A percentile compares a stretch with the other conserved stretches of the same genome.
These are phyloP conservation scores for Dendropsophus ebraccatus DNA, from an alignment of 2,113 vertebrate species.

Conservation along the genomic window DNA sequence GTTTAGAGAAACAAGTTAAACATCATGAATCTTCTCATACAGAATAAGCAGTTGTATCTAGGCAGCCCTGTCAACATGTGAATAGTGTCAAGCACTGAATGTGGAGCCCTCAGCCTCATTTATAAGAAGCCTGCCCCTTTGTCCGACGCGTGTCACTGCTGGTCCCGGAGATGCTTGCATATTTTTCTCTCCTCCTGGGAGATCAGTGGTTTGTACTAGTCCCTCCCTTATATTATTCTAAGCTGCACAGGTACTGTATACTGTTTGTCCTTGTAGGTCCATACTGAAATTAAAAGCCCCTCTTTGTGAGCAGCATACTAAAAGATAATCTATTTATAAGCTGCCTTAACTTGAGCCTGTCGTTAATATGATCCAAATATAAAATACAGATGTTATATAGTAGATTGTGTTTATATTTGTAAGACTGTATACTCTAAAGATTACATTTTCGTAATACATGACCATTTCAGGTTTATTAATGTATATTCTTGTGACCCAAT, in stretches of 20 bases:
- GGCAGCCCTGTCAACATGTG: conserved; percentile 40
- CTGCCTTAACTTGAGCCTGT: too few species aligned
- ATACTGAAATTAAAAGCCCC: not conserved
- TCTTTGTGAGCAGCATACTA: not conserved
- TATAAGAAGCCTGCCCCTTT: conserved; percentile 83
- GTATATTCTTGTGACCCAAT: not conserved
- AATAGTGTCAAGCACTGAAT: conserved; percentile 60
- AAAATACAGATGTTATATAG: not conserved
- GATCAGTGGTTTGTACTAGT: conserved; percentile 59
- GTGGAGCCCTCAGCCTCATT: conserved; percentile 69
- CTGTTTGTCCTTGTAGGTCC: not conserved
- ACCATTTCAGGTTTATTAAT: not conserved
- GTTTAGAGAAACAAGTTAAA: conserved; percentile 10
- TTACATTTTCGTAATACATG: not conserved
- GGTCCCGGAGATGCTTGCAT: conserved; percentile 66
- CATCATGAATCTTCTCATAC: conserved; percentile 36
- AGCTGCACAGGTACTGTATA: conserved; percentile 1
- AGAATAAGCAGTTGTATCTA: not conserved
- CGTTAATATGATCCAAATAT: not conserved
- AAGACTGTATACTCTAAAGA: not conserved
- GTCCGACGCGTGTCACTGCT: conserved; percentile 83
- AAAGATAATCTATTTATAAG: not conserved
- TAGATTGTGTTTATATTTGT: not conserved
- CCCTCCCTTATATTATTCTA: conserved; percentile 35
- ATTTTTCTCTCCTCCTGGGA: conserved; percentile 71